phyloP scores from a whole-genome alignment of 2,797 vertebrate species.

The Florisuga fusca region DNA sequence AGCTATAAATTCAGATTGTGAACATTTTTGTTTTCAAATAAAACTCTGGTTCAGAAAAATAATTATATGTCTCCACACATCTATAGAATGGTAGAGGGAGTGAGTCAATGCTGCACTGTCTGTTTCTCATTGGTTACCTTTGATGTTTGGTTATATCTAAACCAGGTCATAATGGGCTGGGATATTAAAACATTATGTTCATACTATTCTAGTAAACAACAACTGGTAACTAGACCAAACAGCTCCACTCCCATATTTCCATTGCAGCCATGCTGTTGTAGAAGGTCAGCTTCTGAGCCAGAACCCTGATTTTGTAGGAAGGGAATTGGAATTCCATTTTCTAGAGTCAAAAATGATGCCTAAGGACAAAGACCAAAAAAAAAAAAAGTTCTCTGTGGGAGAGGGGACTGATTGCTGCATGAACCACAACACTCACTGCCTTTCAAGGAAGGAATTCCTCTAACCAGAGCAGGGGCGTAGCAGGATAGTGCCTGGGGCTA shows the following conservation, averaged over 20 bases:
- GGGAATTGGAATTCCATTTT: background rate
- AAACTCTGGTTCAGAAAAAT: slow-evolving; percentile 55
- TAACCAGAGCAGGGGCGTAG: background rate
- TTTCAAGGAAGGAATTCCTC: background rate
- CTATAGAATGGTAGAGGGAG: slow-evolving; percentile 9
- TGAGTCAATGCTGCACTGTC: slow-evolving; percentile 16
- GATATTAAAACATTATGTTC: slow-evolving; percentile 65
- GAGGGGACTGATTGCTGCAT: background rate
- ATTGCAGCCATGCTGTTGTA: background rate
- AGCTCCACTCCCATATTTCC: slow-evolving; percentile 5
- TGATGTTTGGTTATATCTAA: slow-evolving; percentile 65
- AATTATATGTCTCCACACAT: slow-evolving; percentile 31
- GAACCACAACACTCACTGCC: background rate
- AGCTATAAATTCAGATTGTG: slow-evolving; percentile 49
- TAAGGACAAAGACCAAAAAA: background rate
- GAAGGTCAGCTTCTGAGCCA: background rate
- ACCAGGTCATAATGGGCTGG: slow-evolving; percentile 41
- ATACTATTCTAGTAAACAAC: slow-evolving; percentile 53
- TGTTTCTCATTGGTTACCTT: slow-evolving; percentile 68
- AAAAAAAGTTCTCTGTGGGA: background rate
- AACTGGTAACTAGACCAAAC: slow-evolving; percentile 51
- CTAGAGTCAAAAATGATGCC: background rate
- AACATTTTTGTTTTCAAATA: slow-evolving; percentile 68
- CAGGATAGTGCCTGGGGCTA: background rate
- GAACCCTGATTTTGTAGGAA: background rate